phyloP scores from a whole-genome alignment of 2,888 invertebrate species.

The Hyppa rectilinea region DNA sequence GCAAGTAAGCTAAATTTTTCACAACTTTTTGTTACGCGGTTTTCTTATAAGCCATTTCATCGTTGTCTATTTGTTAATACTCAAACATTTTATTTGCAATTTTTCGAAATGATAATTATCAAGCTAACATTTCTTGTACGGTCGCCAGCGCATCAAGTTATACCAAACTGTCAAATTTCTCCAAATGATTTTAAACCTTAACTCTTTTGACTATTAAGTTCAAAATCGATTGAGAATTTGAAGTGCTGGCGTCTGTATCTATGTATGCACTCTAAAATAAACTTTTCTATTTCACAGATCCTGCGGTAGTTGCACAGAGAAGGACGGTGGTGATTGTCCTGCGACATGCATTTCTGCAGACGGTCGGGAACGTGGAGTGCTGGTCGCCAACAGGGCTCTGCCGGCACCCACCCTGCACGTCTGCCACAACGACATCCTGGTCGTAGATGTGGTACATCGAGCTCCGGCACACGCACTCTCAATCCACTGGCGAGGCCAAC shows the following conservation, averaged over 20 bases:
- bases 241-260: too few relatives aligned
- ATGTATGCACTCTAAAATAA: conserved; percentile 13
- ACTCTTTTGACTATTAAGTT: too few relatives aligned
- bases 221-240: too few relatives aligned
- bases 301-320: conserved; percentile 92
- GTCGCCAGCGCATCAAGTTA: too few relatives aligned
- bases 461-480: conserved; percentile 93
- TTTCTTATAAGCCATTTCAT: background rate
- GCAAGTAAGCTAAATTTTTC: conserved; percentile 89
- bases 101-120: conserved; percentile 35
- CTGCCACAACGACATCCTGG: conserved; percentile 94
- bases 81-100: background rate
- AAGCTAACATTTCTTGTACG: background rate
- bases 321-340: conserved; percentile 90
- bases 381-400: conserved; percentile 92
- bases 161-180: too few relatives aligned
- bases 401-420: conserved; percentile 92
- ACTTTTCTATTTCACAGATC: conserved; percentile 82
- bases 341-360: conserved; percentile 92
- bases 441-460: conserved; percentile 94
- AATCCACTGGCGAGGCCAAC: conserved; percentile 96
- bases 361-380: conserved; percentile 91
- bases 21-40: conserved; percentile 18
- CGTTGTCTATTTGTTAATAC: background rate
- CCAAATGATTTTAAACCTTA: too few relatives aligned